A percentile compares a stretch with the other conserved stretches of the same genome.
Conservation (phyloP, 2,113 vertebrate genomes). For the Peucedramus taeniatus region DNA sequence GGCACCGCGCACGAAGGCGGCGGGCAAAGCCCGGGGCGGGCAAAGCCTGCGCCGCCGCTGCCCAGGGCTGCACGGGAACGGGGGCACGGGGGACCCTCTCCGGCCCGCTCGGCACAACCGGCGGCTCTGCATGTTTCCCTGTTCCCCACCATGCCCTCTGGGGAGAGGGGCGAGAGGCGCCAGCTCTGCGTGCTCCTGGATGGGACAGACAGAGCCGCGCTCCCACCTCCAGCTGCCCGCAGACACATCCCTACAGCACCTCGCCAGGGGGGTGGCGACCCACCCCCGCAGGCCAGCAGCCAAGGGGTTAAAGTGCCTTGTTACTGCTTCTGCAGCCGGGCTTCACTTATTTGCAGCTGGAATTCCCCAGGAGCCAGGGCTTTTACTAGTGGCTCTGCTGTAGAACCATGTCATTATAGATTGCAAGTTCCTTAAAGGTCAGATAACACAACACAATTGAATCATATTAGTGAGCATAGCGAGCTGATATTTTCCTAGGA, state of each 20-base stretch:
- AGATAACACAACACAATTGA: conserved; percentile 62
- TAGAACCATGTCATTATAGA: conserved; percentile 14
- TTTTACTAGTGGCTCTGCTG: neutral
- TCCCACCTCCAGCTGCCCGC: neutral
- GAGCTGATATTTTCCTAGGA: conserved; percentile 67
- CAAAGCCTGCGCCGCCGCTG: neutral
- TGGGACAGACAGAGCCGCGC: rapidly evolving
- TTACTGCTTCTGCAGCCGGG: neutral
- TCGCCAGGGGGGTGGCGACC: rapidly evolving
- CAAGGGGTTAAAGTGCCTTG: neutral
- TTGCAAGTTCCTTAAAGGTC: conserved; percentile 64
- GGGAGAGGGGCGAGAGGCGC: rapidly evolving
- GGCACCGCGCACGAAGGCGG: rapidly evolving
- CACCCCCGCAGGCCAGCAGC: neutral
- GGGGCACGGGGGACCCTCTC: rapidly evolving
- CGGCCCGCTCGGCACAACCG: rapidly evolving
- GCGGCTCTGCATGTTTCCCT: rapidly evolving
- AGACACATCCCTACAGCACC: rapidly evolving
- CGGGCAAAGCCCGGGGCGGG: rapidly evolving
- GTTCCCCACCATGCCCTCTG: rapidly evolving
- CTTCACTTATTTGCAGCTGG: neutral
- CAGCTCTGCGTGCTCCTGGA: neutral
- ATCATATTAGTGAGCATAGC: conserved; percentile 57
- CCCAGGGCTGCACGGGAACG: rapidly evolving
- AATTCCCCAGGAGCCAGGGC: neutral